These are phyloP conservation scores for Bombylius major DNA, from an alignment of 2,888 invertebrate species.

Conservation along the genomic window DNA sequence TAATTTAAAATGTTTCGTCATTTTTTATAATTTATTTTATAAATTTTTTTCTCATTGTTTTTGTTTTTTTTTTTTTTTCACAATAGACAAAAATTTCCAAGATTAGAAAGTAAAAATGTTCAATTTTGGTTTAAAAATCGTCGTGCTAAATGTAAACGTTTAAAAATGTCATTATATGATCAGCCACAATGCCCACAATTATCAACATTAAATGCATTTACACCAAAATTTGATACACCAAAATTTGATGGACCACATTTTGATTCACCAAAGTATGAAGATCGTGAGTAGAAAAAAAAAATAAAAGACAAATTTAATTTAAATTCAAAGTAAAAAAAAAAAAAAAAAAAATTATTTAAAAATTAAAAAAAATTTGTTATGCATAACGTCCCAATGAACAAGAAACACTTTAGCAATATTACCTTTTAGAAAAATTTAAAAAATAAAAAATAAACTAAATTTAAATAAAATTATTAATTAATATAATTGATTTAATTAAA, in stretches of 20 bases:
- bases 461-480: too few species aligned
- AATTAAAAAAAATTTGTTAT: too few species aligned
- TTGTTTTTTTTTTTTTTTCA: background rate
- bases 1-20: background rate
- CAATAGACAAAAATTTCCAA: conserved; percentile 88
- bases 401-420: too few species aligned
- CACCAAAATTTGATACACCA: conserved; percentile 12
- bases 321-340: too few species aligned
- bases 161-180: conserved; percentile 82
- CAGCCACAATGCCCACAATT: conserved; percentile 26
- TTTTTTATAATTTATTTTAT: background rate
- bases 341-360: too few species aligned
- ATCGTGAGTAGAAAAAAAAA: background rate
- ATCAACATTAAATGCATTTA: conserved; percentile 28
- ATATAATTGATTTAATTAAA: too few species aligned
- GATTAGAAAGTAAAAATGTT: conserved; percentile 97
- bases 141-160: conserved; percentile 92
- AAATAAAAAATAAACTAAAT: too few species aligned
- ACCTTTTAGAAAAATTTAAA: too few species aligned
- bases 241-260: background rate
- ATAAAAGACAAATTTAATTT: too few species aligned
- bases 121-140: conserved; percentile 99
- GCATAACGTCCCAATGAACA: too few species aligned
- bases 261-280: background rate
- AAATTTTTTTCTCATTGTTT: too few species aligned